A percentile compares a stretch with the other conserved stretches of the same genome.
Conservation (phyloP, 2,888 invertebrate species). For the Brachylomia viminalis region DNA sequence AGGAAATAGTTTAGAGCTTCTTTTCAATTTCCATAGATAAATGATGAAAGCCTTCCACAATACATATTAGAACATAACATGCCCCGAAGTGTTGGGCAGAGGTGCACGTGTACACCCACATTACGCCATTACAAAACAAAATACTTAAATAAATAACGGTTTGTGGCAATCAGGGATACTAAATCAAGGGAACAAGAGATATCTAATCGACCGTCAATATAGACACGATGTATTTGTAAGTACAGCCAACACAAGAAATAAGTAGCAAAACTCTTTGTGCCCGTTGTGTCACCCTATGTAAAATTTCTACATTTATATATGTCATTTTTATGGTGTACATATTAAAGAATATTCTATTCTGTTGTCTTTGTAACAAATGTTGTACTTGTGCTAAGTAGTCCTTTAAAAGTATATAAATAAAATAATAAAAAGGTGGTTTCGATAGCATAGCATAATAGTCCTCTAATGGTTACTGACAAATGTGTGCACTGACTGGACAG, state of each 20-base stretch:
- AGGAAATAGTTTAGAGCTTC: not conserved
- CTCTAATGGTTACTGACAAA: no score
- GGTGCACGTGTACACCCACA: not conserved
- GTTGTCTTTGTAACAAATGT: no score
- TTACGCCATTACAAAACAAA: not conserved
- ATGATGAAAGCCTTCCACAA: not conserved
- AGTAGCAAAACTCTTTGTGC: not conserved
- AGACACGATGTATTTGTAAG: slow-evolving; percentile 30
- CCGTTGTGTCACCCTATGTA: no score
- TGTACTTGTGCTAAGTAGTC: no score
- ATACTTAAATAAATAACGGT: slow-evolving; percentile 29
- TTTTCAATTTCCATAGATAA: not conserved
- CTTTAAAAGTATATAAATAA: no score
- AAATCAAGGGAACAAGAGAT: slow-evolving; percentile 34
- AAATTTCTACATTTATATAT: no score
- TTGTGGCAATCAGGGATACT: slow-evolving; percentile 11
- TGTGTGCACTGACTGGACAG: no score
- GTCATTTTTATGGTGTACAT: no score
- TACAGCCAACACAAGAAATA: slow-evolving; percentile 4
- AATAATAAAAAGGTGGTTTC: no score
- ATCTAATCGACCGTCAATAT: slow-evolving; percentile 31
- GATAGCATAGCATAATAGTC: not conserved
- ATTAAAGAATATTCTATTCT: no score
- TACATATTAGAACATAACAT: not conserved
- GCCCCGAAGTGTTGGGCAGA: not conserved